Conservation (phyloP, 53 echinoderm and acorn worm species). For the Antedon mediterranea region DNA sequence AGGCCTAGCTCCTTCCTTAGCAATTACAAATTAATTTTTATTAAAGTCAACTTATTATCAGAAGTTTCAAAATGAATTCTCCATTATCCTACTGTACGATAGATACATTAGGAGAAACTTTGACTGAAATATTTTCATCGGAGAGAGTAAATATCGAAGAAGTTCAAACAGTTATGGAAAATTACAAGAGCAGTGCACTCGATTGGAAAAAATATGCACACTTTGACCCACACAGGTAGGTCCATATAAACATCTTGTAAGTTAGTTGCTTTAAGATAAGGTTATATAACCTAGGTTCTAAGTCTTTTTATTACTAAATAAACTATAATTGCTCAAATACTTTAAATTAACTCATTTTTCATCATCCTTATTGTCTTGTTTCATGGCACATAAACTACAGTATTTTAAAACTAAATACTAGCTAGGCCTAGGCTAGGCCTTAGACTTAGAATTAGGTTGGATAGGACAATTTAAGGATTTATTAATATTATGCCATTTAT, state of each 20-base stretch:
- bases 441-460: neutral
- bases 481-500: conserved; percentile 4
- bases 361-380: too few species aligned
- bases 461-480: neutral
- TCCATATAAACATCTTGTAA: neutral
- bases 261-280: too few species aligned
- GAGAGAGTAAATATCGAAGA: conserved; percentile 85
- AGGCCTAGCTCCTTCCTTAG: too few species aligned
- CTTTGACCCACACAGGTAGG: conserved; percentile 82
- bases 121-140: conserved; percentile 49
- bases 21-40: too few species aligned
- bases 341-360: too few species aligned
- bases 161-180: conserved; percentile 79
- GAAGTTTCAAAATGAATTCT: neutral
- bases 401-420: neutral
- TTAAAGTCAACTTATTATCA: too few species aligned
- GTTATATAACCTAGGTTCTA: too few species aligned
- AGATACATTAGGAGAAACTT: conserved; percentile 55
- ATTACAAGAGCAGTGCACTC: conserved; percentile 73
- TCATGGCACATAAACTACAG: too few species aligned
- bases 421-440: neutral
- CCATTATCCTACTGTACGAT: conserved; percentile 9
- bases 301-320: too few species aligned
- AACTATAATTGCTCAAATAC: too few species aligned
- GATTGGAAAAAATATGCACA: conserved; percentile 78